phyloP scores from a whole-genome alignment of 2,797 vertebrate genomes.

The Spinibarbus caldwelli region DNA sequence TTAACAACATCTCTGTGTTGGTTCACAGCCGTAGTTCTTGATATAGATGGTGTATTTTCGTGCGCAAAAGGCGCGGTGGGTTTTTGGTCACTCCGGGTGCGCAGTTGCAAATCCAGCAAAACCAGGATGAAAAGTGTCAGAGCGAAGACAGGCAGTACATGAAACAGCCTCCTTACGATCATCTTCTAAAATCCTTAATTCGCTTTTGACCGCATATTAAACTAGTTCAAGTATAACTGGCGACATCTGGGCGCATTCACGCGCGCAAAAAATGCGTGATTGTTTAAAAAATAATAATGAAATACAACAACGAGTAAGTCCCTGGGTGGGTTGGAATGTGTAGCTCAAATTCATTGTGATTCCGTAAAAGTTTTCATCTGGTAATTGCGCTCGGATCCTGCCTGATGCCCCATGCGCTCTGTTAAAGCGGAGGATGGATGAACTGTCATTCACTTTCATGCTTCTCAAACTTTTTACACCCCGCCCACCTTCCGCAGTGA shows the following conservation, averaged over 20 bases:
- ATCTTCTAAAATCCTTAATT: conserved; percentile 15
- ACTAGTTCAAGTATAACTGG: not conserved
- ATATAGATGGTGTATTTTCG: not conserved
- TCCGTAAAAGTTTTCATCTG: not conserved
- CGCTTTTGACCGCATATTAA: conserved; percentile 5
- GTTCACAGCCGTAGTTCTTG: not conserved
- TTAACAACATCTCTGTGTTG: not conserved
- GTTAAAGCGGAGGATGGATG: conserved; percentile 21
- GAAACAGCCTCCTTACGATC: conserved; percentile 63
- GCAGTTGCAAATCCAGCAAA: conserved; percentile 72
- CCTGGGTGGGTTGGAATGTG: not conserved
- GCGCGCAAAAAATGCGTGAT: not conserved
- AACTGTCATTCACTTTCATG: conserved; percentile 28
- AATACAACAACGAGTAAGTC: not conserved
- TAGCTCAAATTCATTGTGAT: not conserved
- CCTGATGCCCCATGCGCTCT: conserved; percentile 15
- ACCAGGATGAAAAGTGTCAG: conserved; percentile 71
- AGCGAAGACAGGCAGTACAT: conserved; percentile 62
- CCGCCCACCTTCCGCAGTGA: conserved; percentile 19
- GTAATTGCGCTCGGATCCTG: not conserved
- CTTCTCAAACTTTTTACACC: conserved; percentile 36
- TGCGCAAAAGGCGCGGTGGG: not conserved
- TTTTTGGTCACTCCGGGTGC: conserved; percentile 52
- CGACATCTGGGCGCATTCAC: not conserved
- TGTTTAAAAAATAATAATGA: conserved; percentile 7